Percentiles rank a stretch among this genome's conserved stretches.
These are phyloP conservation scores for Ips nitidus DNA, from an alignment of 1,140 invertebrate species.

Conservation along the genomic window DNA sequence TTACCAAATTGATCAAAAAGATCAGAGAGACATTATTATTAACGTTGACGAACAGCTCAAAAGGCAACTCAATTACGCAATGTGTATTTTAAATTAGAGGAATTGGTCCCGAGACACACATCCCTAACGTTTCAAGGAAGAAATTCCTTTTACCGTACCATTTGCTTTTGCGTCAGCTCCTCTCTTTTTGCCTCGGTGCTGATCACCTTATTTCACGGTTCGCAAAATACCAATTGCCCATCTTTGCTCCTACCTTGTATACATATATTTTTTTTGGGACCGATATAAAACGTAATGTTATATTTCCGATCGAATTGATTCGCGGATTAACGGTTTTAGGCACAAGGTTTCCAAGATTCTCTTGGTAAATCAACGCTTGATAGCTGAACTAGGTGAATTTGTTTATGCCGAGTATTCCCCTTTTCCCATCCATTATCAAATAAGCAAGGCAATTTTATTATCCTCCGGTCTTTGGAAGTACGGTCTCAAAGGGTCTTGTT, in stretches of 20 bases:
- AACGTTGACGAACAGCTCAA: background rate
- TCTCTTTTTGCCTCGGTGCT: constrained; percentile 34
- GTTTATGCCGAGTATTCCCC: no score
- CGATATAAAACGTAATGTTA: no score
- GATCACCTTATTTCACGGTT: constrained; percentile 41
- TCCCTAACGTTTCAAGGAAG: constrained; percentile 17
- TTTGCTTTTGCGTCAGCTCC: constrained; percentile 28
- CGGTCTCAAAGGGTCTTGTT: no score
- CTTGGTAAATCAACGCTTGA: no score
- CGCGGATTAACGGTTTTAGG: no score
- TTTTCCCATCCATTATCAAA: no score
- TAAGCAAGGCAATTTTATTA: no score
- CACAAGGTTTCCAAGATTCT: no score
- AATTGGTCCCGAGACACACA: constrained; percentile 14
- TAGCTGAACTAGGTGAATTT: no score
- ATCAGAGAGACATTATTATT: constrained; percentile 3
- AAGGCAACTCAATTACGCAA: constrained; percentile 5
- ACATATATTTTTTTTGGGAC: constrained; percentile 22
- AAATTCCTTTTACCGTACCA: constrained; percentile 31
- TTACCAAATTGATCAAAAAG: background rate
- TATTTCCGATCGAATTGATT: no score
- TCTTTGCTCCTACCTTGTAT: constrained; percentile 25
- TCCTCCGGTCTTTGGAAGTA: no score
- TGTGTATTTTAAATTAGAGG: constrained; percentile 15
- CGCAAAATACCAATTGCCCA: constrained; percentile 37